Evolutionary conservation across 2,113 vertebrate genomes (phyloP), one percentile per base, ranked within the genome.

Genomic region (Chrysemys picta): DNA sequence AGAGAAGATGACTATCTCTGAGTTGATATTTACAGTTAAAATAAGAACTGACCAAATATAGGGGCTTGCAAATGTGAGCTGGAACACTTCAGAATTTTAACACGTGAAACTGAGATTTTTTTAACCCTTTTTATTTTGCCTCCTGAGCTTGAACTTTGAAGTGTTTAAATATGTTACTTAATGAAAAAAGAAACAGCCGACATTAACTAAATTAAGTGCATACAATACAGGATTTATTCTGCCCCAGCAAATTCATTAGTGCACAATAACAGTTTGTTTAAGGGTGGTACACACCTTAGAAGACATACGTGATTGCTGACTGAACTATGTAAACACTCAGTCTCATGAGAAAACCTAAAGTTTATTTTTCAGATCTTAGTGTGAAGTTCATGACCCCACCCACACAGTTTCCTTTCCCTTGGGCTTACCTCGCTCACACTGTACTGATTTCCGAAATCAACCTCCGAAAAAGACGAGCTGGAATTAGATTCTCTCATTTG

Each of bases 321-420:
- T 91, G 82, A 84, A 31, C 87, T 87, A n/a, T 89, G 95, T 53
- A 95, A 97, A 95, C 59, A 87, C 76, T 50, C 13, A 88, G 42
- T 72, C 56, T 72, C 83, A 42, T 80, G 82, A 89, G 92, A 91
- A 95, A 96, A 94, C 62, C 54, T 54, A 76, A 96, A 62, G 89
- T 89, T 95, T 78, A 19, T 62, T 84, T 92, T 91, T 90, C 86
- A 1, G 54, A 84, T 88, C 56, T 95, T 93, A 96, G 87, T 59
- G 19, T 27, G 19, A 49, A 94, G 96, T 96, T 97, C 93, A 84
- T 50, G 85, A 89, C 95, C 0, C 1, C 62, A 94, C 93, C 90
- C 91, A 89, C 1, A 0, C 24, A 47, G 52, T 50, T 89, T 54
- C 4, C 21, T 79, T 80, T 72, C 80, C 88, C 52, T 45, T 22